Percentiles rank a stretch among this genome's conserved stretches.
phyloP scores from a whole-genome alignment of 2,888 invertebrate genomes.

The Cantharis lateralis region DNA sequence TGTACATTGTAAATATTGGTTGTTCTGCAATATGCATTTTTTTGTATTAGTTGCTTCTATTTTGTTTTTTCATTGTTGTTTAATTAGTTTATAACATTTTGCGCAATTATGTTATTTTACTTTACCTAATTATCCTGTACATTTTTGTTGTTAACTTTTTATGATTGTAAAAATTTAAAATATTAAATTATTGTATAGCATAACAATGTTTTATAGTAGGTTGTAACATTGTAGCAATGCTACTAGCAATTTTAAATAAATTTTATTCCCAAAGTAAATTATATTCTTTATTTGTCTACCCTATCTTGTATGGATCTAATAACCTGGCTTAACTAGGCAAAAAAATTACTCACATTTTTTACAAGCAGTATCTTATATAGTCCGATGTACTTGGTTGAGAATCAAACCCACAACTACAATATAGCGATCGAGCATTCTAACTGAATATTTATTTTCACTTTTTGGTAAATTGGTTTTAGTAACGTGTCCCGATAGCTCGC shows the following conservation, averaged over 20 bases:
- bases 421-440: too few relatives aligned
- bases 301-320: too few relatives aligned
- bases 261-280: neutral
- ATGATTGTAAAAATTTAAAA: conserved; percentile 30
- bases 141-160: conserved; percentile 51
- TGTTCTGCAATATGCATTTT: conserved; percentile 31
- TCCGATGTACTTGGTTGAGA: too few relatives aligned
- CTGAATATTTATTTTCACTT: too few relatives aligned
- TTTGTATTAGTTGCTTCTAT: conserved; percentile 34
- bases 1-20: conserved; percentile 52
- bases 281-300: neutral
- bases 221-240: conserved; percentile 52
- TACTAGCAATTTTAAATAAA: conserved; percentile 52
- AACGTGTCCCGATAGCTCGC: too few relatives aligned
- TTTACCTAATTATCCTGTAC: conserved; percentile 43
- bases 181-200: conserved; percentile 46
- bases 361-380: too few relatives aligned
- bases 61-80: conserved; percentile 42
- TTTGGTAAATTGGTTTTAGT: too few relatives aligned
- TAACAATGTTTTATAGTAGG: conserved; percentile 51
- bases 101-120: conserved; percentile 43
- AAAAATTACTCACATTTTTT: too few relatives aligned
- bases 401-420: too few relatives aligned
- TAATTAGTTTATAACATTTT: conserved; percentile 42
- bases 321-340: too few relatives aligned